phyloP scores from a whole-genome alignment of 2,888 invertebrate species.

The Halictus quadricinctus region DNA sequence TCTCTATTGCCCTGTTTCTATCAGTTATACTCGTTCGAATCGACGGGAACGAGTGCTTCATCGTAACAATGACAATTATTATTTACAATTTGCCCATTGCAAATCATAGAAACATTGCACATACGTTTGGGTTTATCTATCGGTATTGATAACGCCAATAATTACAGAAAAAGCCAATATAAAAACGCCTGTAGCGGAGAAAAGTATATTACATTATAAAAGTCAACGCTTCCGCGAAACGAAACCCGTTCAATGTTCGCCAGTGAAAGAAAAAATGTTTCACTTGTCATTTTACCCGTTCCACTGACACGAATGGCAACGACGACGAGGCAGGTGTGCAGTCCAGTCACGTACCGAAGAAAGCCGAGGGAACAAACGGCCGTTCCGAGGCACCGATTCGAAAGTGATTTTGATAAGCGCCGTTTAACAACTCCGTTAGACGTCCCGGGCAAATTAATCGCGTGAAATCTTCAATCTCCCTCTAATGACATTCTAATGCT shows the following conservation, averaged over 20 bases:
- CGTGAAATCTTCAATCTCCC: background rate
- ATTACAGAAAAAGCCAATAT: background rate
- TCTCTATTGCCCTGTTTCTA: background rate
- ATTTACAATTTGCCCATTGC: background rate
- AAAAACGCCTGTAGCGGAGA: background rate
- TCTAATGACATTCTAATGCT: slow-evolving; percentile 18
- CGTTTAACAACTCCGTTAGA: slow-evolving; percentile 22
- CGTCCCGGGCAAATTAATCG: background rate
- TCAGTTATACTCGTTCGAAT: background rate
- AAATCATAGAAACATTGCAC: background rate
- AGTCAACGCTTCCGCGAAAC: background rate
- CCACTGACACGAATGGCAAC: slow-evolving; percentile 54
- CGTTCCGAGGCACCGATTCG: slow-evolving; percentile 25
- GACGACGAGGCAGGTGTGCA: slow-evolving; percentile 2
- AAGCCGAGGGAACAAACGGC: slow-evolving; percentile 49
- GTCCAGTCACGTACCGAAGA: slow-evolving; percentile 52
- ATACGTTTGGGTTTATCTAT: background rate
- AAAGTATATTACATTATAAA: too few species aligned
- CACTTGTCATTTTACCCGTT: slow-evolving; percentile 56
- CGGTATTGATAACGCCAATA: background rate
- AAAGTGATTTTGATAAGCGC: slow-evolving; percentile 50
- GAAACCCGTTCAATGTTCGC: background rate
- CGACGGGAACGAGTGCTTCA: background rate
- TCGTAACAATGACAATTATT: background rate
- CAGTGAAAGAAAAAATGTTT: slow-evolving; percentile 46